Percentiles rank a stretch among this genome's conserved stretches.
Conservation (phyloP, 2,888 invertebrate species). For the Scrobipalpa costella region DNA sequence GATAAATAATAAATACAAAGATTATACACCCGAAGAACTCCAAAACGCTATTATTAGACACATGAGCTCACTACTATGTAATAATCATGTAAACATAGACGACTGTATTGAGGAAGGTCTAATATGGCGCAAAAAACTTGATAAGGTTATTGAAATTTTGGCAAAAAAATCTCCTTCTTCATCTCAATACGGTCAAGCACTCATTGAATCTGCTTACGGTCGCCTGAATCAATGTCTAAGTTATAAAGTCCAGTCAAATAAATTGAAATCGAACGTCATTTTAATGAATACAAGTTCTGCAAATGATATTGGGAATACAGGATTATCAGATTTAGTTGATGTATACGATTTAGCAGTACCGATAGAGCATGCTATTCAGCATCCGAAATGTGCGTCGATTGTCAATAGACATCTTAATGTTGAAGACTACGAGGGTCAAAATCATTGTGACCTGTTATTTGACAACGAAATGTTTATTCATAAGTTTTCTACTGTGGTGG, state of each 20-base stretch:
- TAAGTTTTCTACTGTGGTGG: not conserved
- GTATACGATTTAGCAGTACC: slow-evolving; percentile 43
- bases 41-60: slow-evolving; percentile 42
- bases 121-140: slow-evolving; percentile 38
- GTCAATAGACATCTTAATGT: slow-evolving; percentile 47
- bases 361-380: slow-evolving; percentile 38
- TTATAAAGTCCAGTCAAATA: slow-evolving; percentile 34
- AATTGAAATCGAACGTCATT: slow-evolving; percentile 47
- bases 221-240: slow-evolving; percentile 39
- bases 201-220: slow-evolving; percentile 47
- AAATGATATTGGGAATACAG: not conserved
- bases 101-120: slow-evolving; percentile 22
- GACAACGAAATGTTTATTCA: not conserved
- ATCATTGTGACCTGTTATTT: slow-evolving; percentile 38
- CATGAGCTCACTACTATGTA: slow-evolving; percentile 40
- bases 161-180: slow-evolving; percentile 46
- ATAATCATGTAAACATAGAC: slow-evolving; percentile 28
- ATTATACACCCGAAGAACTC: slow-evolving; percentile 37
- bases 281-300: slow-evolving; percentile 33
- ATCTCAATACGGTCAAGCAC: slow-evolving; percentile 47
- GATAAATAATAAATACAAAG: slow-evolving; percentile 38
- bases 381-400: slow-evolving; percentile 46
- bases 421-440: slow-evolving; percentile 40
- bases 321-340: not conserved
- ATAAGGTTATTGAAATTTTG: slow-evolving; percentile 40